These are phyloP conservation scores for Dendrolimus punctatus DNA, from an alignment of 1,140 invertebrate species.

Conservation along the genomic window DNA sequence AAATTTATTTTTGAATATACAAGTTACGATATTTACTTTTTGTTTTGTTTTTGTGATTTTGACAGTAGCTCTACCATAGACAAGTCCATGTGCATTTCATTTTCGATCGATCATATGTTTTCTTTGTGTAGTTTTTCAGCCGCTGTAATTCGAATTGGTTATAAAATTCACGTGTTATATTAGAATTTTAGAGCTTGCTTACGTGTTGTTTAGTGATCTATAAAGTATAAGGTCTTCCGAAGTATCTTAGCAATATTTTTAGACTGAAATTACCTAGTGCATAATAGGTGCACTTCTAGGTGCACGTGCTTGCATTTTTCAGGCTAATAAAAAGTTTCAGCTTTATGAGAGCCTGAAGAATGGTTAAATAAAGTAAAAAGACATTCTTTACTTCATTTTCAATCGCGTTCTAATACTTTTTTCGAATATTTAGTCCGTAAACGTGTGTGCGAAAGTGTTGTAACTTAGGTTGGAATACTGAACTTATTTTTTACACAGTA, in stretches of 20 bases:
- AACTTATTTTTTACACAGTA: slow-evolving; percentile 46
- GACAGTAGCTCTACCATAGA: slow-evolving; percentile 52
- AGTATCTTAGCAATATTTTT: slow-evolving; percentile 10
- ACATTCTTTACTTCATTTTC: background rate
- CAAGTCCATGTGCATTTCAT: slow-evolving; percentile 67
- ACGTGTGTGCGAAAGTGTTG: slow-evolving; percentile 20
- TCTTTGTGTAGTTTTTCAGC: slow-evolving; percentile 71
- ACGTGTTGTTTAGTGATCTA: slow-evolving; percentile 8
- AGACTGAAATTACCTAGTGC: slow-evolving; percentile 28
- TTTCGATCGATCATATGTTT: slow-evolving; percentile 72
- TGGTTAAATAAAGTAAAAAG: slow-evolving; percentile 1
- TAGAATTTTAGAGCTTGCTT: slow-evolving; percentile 4
- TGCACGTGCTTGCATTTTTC: slow-evolving; percentile 68
- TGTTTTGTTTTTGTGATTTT: background rate
- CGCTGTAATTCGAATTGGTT: slow-evolving; percentile 64
- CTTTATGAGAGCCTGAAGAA: slow-evolving; percentile 21
- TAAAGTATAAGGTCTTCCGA: background rate
- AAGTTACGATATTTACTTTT: background rate
- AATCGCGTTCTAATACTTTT: background rate
- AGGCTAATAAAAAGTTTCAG: slow-evolving; percentile 48
- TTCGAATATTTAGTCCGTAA: slow-evolving; percentile 12
- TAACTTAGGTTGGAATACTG: slow-evolving; percentile 40
- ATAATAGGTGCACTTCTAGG: slow-evolving; percentile 50
- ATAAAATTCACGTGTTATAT: slow-evolving; percentile 29
- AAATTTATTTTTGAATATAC: too few relatives aligned